phyloP scores from a whole-genome alignment of 2,888 invertebrate genomes.

The Aphidius colemani region DNA sequence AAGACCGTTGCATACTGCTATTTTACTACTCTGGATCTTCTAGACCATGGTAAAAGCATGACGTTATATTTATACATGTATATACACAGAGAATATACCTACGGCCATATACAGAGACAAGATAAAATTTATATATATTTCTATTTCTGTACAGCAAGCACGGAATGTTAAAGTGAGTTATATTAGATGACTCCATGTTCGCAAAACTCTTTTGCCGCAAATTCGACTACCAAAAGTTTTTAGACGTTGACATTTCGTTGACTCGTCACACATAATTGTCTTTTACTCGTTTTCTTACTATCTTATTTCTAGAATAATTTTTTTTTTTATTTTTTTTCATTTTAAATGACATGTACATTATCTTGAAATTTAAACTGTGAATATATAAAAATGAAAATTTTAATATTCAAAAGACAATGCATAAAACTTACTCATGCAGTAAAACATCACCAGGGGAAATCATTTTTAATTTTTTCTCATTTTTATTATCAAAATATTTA shows the following conservation, averaged over 20 bases:
- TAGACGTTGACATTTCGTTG: background rate
- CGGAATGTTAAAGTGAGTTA: slow-evolving; percentile 22
- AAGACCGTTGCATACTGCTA: background rate
- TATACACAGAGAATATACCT: no score
- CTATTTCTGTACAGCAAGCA: background rate
- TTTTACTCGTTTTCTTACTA: slow-evolving; percentile 9
- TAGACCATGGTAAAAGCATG: no score
- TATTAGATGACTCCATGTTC: slow-evolving; percentile 15
- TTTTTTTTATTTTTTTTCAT: no score
- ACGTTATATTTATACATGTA: no score
- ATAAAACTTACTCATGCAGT: background rate
- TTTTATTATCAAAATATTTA: slow-evolving; percentile 8
- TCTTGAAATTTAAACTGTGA: no score
- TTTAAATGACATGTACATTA: no score
- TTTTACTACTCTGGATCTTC: no score
- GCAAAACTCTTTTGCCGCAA: background rate
- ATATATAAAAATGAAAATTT: no score
- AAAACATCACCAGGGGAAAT: no score
- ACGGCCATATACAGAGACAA: background rate
- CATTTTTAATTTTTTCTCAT: background rate
- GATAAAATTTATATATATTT: background rate
- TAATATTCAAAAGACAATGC: slow-evolving; percentile 2
- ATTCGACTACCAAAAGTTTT: slow-evolving; percentile 15
- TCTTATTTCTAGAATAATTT: background rate
- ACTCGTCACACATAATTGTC: slow-evolving; percentile 25